Evolutionary conservation across 2,113 vertebrate genomes (phyloP).

Genomic region (Datnioides undecimradiatus): DNA sequence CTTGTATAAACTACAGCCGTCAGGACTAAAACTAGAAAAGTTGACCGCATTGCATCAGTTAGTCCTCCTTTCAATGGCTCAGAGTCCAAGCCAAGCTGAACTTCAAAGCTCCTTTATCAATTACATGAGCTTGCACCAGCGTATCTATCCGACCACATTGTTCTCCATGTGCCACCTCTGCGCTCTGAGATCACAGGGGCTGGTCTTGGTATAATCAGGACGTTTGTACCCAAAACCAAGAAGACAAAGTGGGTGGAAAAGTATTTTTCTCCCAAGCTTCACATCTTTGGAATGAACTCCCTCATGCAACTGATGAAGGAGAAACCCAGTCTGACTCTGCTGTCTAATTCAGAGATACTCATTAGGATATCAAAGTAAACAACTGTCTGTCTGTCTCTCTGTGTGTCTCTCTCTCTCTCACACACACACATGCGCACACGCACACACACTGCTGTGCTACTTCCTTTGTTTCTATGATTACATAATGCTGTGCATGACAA

Average conservation of each 20-base stretch:
- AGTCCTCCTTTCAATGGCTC: not conserved
- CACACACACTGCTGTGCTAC: not conserved
- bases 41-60: not conserved
- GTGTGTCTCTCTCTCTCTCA: not conserved
- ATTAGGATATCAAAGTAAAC: conserved; percentile 27
- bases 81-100: conserved; percentile 2
- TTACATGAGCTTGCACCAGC: conserved; percentile 8
- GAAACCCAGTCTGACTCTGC: not conserved
- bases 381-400: not conserved
- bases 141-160: conserved; percentile 28
- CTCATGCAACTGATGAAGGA: conserved; percentile 34
- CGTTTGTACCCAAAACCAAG: not conserved
- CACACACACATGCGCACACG: not conserved
- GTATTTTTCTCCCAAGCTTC: not conserved
- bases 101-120: conserved; percentile 44
- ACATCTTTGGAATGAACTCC: conserved; percentile 15
- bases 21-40: not conserved
- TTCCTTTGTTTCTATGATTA: not conserved
- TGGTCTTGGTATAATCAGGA: not conserved
- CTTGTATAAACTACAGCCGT: not conserved
- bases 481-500: not conserved
- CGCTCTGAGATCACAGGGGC: not conserved
- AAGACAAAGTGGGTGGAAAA: conserved; percentile 11
- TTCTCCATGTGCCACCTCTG: conserved; percentile 55
- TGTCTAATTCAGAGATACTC: conserved; percentile 29